phyloP scores from a whole-genome alignment of 2,113 vertebrate genomes.

The Cryptomyrus ogoouensis region DNA sequence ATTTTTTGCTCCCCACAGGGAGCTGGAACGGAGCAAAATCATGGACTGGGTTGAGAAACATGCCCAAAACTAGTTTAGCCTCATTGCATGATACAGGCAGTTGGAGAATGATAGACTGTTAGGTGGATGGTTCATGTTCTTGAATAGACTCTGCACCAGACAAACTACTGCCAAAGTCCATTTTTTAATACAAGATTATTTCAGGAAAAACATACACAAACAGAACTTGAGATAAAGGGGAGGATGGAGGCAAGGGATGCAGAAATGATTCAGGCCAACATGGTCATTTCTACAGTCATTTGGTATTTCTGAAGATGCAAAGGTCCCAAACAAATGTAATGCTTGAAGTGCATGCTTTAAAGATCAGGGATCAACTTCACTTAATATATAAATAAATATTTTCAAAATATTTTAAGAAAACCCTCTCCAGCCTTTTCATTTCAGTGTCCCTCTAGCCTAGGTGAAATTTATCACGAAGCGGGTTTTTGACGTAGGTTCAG shows the following conservation, averaged over 20 bases:
- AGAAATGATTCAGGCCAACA: neutral
- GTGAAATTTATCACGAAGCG: neutral
- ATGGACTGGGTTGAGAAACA: neutral
- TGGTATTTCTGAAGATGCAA: neutral
- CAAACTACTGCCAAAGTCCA: neutral
- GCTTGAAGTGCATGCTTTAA: neutral
- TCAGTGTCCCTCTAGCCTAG: neutral
- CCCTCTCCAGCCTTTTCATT: neutral
- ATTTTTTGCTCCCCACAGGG: neutral
- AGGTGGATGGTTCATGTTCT: neutral
- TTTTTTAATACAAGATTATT: slow-evolving; percentile 4
- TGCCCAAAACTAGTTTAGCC: neutral
- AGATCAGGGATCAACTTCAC: neutral
- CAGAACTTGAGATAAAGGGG: neutral
- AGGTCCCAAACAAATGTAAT: neutral
- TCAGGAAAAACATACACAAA: slow-evolving; percentile 3
- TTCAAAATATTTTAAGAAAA: neutral
- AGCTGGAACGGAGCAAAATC: neutral
- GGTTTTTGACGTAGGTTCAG: neutral
- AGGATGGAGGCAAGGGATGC: neutral
- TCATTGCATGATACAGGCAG: neutral
- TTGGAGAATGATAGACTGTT: neutral
- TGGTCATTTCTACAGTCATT: neutral
- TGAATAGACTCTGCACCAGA: neutral
- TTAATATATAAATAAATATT: slow-evolving; percentile 13